Evolutionary conservation across 2,113 vertebrate genomes (phyloP), one percentile per base, ranked within the genome.

Genomic region (Merops nubicus): DNA sequence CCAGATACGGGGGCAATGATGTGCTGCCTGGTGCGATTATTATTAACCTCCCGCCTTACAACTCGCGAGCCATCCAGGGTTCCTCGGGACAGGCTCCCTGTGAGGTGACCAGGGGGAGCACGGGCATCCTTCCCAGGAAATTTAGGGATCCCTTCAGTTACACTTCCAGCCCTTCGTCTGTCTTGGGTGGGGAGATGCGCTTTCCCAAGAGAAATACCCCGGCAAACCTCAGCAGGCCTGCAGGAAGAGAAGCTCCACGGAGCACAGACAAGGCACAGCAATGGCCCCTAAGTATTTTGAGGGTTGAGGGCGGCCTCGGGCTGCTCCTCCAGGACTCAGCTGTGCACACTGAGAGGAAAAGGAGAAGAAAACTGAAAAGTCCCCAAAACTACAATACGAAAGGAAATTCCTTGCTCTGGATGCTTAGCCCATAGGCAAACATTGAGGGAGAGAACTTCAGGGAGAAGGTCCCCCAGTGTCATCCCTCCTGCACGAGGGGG

Each of bases 1-100:
- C 95, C 97, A 96, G 97, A 96, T 63, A 95, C 89, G 34, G 95
- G 96, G 95, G 96, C 97, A 95, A 92, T 74, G 97, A 96, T 87
- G 89, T 96, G 97, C 96, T 96, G 97, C 97, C 97, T 94, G 81
- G 89, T 83, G 96, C 13, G 53, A 95, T 97, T 97, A 96, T 97
- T 96, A 97, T 83, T 95, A 97, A 97, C 97, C 98, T 96, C 93
- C 94, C 90, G 96, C 90, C 31, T 68, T 38, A 29, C 67, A 15
- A 60, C 70, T 34, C 12, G 1, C 3, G 47, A 60, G 80, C 7
- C 2, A 0, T 1, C 76, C 40, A 1, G 4, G 68, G 22, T 10
- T 80, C 21, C 91, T 69, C 2, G 1, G 59, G 67, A 93, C 70
- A 56, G 51, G 36, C 54, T 40, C 81, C 89, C 83, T 4, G 1